These are phyloP conservation scores for Ascidia mentula DNA, from an alignment of 23 tunicate species.

Conservation along the genomic window DNA sequence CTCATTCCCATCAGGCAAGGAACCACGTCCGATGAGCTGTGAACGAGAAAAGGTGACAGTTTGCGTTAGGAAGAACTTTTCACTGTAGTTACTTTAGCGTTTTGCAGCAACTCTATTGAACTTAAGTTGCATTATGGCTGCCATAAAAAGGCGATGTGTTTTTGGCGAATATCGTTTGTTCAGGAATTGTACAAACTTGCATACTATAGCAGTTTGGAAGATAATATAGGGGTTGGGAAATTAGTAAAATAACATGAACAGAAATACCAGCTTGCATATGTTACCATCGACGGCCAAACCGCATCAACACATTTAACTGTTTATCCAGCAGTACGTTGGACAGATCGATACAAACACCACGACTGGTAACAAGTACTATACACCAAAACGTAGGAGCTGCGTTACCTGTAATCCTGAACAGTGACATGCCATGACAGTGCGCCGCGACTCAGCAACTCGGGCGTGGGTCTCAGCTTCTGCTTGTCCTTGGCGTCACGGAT, in stretches of 20 bases:
- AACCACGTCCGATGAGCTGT: slow-evolving; percentile 46
- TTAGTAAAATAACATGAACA: no score
- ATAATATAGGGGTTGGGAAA: not conserved
- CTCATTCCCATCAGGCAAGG: slow-evolving; percentile 76
- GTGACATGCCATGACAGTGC: slow-evolving; percentile 74
- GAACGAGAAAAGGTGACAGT: not conserved
- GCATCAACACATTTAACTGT: no score
- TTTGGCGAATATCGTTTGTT: no score
- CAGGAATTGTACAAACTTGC: no score
- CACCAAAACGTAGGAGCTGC: not conserved
- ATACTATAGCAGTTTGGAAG: not conserved
- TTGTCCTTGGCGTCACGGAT: slow-evolving; percentile 71
- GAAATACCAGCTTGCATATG: no score
- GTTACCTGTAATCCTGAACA: slow-evolving; percentile 67
- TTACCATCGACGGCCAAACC: no score
- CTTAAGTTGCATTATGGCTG: no score
- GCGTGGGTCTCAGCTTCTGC: slow-evolving; percentile 31
- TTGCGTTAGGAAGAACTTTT: not conserved
- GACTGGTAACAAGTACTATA: not conserved
- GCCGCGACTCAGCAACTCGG: slow-evolving; percentile 60
- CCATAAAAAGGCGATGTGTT: no score
- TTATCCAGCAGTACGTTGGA: no score
- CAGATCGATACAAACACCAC: not conserved
- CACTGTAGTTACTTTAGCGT: no score
- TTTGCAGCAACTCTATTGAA: no score